Base-by-base conservation (phyloP, 2,888 invertebrate species). In the Portevinia maculata region DNA sequence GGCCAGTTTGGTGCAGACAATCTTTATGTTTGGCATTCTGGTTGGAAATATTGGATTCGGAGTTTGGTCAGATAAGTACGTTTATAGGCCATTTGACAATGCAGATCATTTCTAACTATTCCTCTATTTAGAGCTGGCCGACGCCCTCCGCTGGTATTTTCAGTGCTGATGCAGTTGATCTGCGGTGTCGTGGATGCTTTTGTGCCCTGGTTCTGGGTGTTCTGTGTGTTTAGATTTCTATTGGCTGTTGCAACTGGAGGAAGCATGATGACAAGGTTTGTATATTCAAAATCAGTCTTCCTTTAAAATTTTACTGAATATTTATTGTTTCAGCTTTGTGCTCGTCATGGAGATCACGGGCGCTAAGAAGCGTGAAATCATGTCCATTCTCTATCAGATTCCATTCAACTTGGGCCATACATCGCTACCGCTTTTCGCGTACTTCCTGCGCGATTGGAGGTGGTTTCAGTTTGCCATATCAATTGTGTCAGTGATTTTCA, bases 191-290 rank as follows among this genome's bases (percentile, higher is more conserved):
- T 93, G 0, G 94, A 95, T 17, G 94, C 95, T 0, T 92, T 94
- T 81, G 93, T 95, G 0, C 93, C 95, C 1, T 94, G 93, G 91
- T 94, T 93, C 69, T 89, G 90, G 88, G 85, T 91, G 4, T 95
- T 96, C 87, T 92, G 95, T 7, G 73, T 94, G 0, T 92, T 95
- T 53, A 92, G 96, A 46, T 95, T 96, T 87, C 87, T 96, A 17
- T 92, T 94, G 11, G 96, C 95, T 0, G 92, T 95, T 21, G 95
- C 95, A 8, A 96, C 95, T 1, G 96, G 96, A 50, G 96, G 96
- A 37, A 95, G 95, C 0, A 97, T 97, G 95, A 94, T 95, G 59
- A 95, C 95, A 48, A 89, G 90, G 90, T 89, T 69, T 64, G 60
- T 30, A 24, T 13, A 41, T 37, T 32, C 17, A 9, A n/a, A 11